These are phyloP conservation scores for Idaea aversata DNA, from an alignment of 2,888 invertebrate species.

Conservation along the genomic window DNA sequence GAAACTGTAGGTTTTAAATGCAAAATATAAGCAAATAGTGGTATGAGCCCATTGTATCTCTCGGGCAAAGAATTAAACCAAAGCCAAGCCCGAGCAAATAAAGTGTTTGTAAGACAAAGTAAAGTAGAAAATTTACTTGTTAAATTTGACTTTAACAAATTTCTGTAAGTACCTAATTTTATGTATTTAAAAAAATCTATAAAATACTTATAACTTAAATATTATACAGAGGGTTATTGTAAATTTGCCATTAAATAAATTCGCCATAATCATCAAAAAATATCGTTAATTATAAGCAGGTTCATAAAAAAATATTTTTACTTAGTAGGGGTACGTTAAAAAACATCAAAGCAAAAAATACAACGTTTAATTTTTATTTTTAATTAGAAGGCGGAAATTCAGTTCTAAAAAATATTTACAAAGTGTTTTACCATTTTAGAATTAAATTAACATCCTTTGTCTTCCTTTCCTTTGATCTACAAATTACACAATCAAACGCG, in stretches of 20 bases:
- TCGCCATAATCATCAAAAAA: neutral
- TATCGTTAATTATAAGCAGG: neutral
- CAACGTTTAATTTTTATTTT: neutral
- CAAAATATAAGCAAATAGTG: neutral
- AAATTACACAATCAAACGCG: neutral
- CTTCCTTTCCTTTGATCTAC: neutral
- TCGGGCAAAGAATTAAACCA: neutral
- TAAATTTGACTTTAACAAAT: too few relatives aligned
- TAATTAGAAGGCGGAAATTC: neutral
- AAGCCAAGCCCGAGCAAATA: too few relatives aligned
- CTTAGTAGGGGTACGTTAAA: neutral
- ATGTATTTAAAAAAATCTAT: too few relatives aligned
- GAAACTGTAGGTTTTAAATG: neutral
- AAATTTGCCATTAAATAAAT: neutral
- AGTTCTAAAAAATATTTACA: neutral
- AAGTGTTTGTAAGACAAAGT: too few relatives aligned
- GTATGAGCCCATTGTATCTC: neutral
- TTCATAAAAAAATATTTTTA: neutral
- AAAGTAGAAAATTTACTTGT: too few relatives aligned
- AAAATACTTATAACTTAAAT: too few relatives aligned
- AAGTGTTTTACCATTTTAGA: neutral
- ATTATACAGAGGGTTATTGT: too few relatives aligned
- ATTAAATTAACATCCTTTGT: constrained; percentile 1
- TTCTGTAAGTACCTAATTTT: too few relatives aligned
- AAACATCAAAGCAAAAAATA: neutral